These are phyloP conservation scores for Chaetura pelagica DNA, from an alignment of 2,113 vertebrate species.

Conservation along the genomic window DNA sequence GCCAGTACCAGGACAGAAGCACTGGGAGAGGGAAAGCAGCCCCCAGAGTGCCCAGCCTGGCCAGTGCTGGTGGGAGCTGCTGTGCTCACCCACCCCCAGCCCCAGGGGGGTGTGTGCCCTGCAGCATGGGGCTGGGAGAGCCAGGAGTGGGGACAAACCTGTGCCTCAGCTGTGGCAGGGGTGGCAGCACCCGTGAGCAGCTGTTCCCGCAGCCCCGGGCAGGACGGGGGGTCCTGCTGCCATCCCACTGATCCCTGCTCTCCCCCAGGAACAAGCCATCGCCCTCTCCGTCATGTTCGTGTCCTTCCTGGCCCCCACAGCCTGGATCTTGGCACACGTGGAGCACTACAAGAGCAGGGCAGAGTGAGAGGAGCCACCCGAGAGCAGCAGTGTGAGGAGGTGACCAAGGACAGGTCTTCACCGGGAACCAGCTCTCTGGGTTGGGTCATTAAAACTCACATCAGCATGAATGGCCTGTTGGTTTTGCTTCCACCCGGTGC, in stretches of 20 bases:
- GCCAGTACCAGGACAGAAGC: fast-evolving
- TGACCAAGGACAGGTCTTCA: neutral
- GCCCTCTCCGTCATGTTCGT: neutral
- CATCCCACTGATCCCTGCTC: fast-evolving
- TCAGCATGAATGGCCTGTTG: fast-evolving
- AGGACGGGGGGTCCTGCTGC: too few species aligned
- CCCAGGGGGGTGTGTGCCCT: fast-evolving
- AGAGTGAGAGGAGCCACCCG: neutral
- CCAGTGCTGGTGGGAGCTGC: fast-evolving
- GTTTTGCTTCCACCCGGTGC: fast-evolving
- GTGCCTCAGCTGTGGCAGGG: too few species aligned
- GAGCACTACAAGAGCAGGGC: conserved; percentile 71
- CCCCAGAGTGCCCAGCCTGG: fast-evolving
- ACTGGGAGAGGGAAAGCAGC: fast-evolving
- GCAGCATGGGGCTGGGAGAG: fast-evolving
- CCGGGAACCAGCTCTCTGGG: fast-evolving
- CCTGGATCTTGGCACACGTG: conserved; percentile 78
- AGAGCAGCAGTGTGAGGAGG: neutral
- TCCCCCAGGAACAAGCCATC: conserved; percentile 75
- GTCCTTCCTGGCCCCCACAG: conserved; percentile 66
- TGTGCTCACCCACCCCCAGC: neutral
- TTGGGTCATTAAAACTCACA: conserved; percentile 2
- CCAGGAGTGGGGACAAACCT: fast-evolving
- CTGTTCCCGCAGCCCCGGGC: neutral
- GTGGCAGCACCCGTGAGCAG: fast-evolving